These are phyloP conservation scores for Cetoscarus ocellatus DNA, from an alignment of 2,797 vertebrate species.

Conservation along the genomic window DNA sequence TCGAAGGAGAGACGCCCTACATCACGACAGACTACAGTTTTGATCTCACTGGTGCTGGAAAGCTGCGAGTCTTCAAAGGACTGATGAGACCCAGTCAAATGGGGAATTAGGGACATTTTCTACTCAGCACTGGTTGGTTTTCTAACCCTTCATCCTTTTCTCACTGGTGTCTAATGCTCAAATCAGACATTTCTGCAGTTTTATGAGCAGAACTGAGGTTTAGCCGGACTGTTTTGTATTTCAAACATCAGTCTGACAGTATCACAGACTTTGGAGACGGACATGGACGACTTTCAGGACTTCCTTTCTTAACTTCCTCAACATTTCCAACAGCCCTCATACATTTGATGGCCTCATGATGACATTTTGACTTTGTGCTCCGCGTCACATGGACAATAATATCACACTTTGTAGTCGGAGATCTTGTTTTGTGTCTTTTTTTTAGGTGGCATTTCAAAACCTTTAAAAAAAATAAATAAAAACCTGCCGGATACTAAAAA, in stretches of 20 bases:
- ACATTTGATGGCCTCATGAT: conserved; percentile 19
- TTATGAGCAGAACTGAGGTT: conserved; percentile 65
- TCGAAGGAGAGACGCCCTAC: conserved; percentile 89
- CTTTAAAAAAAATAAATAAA: conserved; percentile 36
- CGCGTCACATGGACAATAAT: conserved; percentile 39
- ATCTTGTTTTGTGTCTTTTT: conserved; percentile 51
- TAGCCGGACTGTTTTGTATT: conserved; percentile 8
- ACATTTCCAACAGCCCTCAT: conserved; percentile 8
- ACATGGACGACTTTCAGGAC: conserved; percentile 10
- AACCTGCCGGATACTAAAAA: conserved; percentile 66
- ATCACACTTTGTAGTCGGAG: conserved; percentile 34
- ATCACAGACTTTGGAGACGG: conserved; percentile 35
- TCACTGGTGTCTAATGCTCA: conserved; percentile 12
- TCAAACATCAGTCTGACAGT: conserved; percentile 16
- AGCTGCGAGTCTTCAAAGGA: conserved; percentile 86
- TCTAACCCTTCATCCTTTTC: conserved; percentile 28
- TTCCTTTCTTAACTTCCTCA: neutral
- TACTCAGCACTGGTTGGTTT: conserved; percentile 1
- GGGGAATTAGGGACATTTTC: conserved; percentile 49
- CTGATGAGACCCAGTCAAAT: conserved; percentile 73
- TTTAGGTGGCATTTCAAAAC: conserved; percentile 63
- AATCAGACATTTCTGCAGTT: conserved; percentile 40
- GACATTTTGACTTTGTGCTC: conserved; percentile 21
- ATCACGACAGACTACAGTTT: conserved; percentile 93
- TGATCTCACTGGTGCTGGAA: conserved; percentile 89